A percentile compares a stretch with the other conserved stretches of the same genome.
These are phyloP conservation scores for Sapayoa aenigma DNA, from an alignment of 2,113 vertebrate species.

Conservation along the genomic window DNA sequence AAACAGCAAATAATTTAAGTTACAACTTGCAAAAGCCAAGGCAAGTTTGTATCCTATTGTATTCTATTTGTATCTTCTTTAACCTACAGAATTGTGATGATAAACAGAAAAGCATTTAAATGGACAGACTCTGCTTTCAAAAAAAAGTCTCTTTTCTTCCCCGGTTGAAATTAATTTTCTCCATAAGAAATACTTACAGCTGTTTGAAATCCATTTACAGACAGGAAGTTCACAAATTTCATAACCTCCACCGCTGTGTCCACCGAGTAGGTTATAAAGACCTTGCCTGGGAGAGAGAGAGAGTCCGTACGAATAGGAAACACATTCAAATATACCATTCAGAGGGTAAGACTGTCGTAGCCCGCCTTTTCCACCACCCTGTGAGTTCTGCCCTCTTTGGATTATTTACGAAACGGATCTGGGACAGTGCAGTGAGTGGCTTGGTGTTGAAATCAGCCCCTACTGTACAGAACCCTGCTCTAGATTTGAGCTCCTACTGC, in stretches of 20 bases:
- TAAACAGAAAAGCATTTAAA: neutral
- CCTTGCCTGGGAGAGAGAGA: constrained; percentile 76
- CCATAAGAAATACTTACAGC: constrained; percentile 73
- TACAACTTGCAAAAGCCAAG: neutral
- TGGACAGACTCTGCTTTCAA: neutral
- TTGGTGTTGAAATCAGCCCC: neutral
- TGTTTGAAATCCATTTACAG: constrained; percentile 80
- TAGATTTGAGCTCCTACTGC: neutral
- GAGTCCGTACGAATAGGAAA: neutral
- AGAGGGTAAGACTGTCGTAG: neutral
- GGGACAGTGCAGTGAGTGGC: neutral
- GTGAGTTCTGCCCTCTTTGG: neutral
- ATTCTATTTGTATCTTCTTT: neutral
- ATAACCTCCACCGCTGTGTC: constrained; percentile 77
- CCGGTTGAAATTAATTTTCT: neutral
- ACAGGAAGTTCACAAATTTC: constrained; percentile 80
- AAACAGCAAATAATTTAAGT: neutral
- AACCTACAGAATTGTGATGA: neutral
- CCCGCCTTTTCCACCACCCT: neutral
- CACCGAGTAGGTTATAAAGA: constrained; percentile 83
- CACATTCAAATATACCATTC: neutral
- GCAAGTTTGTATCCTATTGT: neutral
- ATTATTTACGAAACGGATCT: neutral
- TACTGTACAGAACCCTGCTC: neutral
- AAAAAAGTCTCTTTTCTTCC: neutral